Conservation (phyloP, 2,113 vertebrate genomes). For the Ciconia stormi region DNA sequence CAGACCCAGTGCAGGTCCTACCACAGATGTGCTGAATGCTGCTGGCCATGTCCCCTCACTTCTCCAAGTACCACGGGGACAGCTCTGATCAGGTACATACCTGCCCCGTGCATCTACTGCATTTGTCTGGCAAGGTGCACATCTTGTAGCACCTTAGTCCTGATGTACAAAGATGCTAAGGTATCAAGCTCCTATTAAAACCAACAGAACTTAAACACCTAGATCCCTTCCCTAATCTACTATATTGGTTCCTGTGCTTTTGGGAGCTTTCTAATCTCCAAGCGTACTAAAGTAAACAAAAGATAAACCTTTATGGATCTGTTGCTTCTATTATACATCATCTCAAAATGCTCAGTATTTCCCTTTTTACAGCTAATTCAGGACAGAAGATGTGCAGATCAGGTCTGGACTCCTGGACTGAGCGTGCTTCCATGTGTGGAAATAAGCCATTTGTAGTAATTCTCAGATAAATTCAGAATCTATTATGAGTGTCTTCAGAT, state of each 20-base stretch:
- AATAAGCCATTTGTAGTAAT: neutral
- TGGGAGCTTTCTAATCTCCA: neutral
- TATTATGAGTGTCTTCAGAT: neutral
- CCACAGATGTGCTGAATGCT: neutral
- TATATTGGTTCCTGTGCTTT: neutral
- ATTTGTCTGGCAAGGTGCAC: neutral
- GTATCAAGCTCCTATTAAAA: neutral
- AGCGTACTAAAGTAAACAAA: neutral
- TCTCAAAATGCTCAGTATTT: neutral
- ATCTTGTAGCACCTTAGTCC: neutral
- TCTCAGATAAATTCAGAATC: neutral
- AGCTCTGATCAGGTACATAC: no score
- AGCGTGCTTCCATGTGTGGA: neutral
- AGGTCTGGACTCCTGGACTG: neutral
- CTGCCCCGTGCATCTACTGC: neutral
- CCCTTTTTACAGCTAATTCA: neutral
- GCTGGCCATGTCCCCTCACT: neutral
- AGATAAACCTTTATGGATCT: neutral
- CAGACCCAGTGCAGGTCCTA: neutral
- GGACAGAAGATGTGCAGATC: neutral
- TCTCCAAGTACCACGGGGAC: fast-evolving
- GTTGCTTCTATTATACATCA: neutral
- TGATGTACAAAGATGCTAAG: neutral
- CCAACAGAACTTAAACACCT: neutral
- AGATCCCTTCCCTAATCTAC: neutral